Conservation (phyloP, 2,797 vertebrate species). For the Sebastes diploproa region DNA sequence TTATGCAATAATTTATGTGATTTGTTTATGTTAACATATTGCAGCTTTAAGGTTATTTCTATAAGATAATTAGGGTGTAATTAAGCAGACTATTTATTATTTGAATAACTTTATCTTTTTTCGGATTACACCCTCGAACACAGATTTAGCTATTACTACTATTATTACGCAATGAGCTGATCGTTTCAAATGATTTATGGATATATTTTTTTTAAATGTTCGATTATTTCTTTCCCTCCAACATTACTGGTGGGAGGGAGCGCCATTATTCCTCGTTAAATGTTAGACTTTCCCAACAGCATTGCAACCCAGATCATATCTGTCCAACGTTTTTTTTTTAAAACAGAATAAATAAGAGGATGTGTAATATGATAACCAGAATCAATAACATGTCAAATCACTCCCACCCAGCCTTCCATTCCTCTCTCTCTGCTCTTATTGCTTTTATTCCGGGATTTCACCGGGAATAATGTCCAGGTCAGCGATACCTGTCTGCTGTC, state of each 20-base stretch:
- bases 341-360: slow-evolving; percentile 35
- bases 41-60: background rate
- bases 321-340: background rate
- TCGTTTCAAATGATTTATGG: background rate
- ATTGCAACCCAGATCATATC: background rate
- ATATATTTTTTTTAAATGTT: background rate
- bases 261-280: background rate
- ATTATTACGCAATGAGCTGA: background rate
- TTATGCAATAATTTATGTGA: background rate
- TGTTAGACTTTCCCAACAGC: background rate
- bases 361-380: slow-evolving; percentile 60
- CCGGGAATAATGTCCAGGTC: slow-evolving; percentile 63
- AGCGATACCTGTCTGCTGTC: slow-evolving; percentile 60
- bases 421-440: slow-evolving; percentile 30
- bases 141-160: background rate
- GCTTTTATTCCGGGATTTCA: slow-evolving; percentile 58
- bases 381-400: slow-evolving; percentile 60
- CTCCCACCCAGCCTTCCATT: slow-evolving; percentile 12
- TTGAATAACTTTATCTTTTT: background rate
- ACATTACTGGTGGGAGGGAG: background rate
- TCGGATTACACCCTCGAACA: background rate
- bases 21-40: background rate
- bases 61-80: background rate
- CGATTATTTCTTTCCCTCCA: background rate
- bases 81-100: background rate